Conservation (phyloP, 2,888 invertebrate genomes). For the Bursaphelenchus okinawaensis region DNA sequence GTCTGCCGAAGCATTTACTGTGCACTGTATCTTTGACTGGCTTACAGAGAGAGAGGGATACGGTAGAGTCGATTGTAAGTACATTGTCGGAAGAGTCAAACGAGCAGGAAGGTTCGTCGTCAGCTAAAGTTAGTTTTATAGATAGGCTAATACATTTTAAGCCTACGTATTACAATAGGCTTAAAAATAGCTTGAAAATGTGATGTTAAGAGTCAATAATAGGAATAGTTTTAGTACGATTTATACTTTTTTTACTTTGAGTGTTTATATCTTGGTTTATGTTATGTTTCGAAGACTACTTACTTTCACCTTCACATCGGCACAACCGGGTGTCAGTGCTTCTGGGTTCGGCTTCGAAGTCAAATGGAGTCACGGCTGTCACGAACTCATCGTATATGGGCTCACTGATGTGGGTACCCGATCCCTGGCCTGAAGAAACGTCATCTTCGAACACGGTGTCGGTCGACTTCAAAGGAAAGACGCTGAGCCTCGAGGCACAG, state of each 20-base stretch:
- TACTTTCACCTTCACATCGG: constrained; percentile 24
- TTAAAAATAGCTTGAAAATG: constrained; percentile 6
- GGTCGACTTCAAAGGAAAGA: not conserved
- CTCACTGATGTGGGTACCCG: constrained; percentile 12
- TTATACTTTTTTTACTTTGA: too few species aligned
- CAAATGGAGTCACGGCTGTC: constrained; percentile 21
- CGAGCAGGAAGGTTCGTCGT: constrained; percentile 6
- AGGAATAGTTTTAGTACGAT: too few species aligned
- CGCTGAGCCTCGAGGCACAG: constrained; percentile 14
- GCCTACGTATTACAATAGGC: too few species aligned
- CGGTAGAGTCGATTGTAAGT: constrained; percentile 15
- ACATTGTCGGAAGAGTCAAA: constrained; percentile 4
- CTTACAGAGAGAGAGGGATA: constrained; percentile 23
- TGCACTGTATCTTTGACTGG: constrained; percentile 9
- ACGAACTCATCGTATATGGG: constrained; percentile 29
- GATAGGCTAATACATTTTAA: too few species aligned
- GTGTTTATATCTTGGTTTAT: not conserved
- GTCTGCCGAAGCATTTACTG: constrained; percentile 19
- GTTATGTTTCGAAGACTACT: constrained; percentile 6
- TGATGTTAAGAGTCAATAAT: too few species aligned
- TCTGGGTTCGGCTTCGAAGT: constrained; percentile 22
- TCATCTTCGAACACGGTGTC: not conserved
- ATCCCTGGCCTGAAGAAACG: constrained; percentile 9
- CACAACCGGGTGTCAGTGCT: constrained; percentile 17
- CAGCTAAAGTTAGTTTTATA: constrained; percentile 8